These are phyloP conservation scores for Pocillopora damicornis DNA, from an alignment of 64 coral and sea anemone genomes.

Conservation along the genomic window DNA sequence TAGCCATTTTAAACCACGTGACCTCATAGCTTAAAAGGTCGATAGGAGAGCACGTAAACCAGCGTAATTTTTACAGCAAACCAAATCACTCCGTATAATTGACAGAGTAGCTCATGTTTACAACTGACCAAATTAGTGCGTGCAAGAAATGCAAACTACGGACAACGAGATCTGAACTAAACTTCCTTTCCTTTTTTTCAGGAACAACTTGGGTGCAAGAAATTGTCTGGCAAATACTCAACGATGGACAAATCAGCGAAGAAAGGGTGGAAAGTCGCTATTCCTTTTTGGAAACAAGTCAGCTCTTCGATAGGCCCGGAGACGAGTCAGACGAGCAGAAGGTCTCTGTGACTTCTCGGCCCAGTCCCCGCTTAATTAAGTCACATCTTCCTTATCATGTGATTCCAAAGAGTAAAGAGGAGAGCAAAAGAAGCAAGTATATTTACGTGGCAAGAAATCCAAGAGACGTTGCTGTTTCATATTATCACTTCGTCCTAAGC, in stretches of 20 bases:
- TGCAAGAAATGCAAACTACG: neutral
- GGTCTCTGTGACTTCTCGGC: neutral
- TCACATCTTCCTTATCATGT: slow-evolving; percentile 35
- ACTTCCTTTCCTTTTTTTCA: neutral
- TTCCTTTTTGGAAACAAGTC: neutral
- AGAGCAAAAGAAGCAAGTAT: slow-evolving; percentile 34
- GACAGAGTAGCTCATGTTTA: no score
- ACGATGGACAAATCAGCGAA: slow-evolving; percentile 16
- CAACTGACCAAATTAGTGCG: neutral
- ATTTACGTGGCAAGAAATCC: slow-evolving; percentile 43
- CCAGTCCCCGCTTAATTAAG: slow-evolving; percentile 39
- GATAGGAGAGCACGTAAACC: no score
- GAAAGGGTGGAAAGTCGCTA: neutral
- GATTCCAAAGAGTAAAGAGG: slow-evolving; percentile 17
- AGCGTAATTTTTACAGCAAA: no score
- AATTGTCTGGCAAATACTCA: slow-evolving; percentile 23
- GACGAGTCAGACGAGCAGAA: neutral
- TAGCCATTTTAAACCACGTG: no score
- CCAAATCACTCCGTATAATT: no score
- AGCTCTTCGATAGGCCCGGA: slow-evolving; percentile 11
- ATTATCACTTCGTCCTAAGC: neutral
- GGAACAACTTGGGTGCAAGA: slow-evolving; percentile 31
- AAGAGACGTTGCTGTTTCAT: slow-evolving; percentile 39
- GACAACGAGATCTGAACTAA: neutral
- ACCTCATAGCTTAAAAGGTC: no score